Evolutionary conservation across 2,113 vertebrate genomes (phyloP).

Genomic region (Charadrius vociferus): DNA sequence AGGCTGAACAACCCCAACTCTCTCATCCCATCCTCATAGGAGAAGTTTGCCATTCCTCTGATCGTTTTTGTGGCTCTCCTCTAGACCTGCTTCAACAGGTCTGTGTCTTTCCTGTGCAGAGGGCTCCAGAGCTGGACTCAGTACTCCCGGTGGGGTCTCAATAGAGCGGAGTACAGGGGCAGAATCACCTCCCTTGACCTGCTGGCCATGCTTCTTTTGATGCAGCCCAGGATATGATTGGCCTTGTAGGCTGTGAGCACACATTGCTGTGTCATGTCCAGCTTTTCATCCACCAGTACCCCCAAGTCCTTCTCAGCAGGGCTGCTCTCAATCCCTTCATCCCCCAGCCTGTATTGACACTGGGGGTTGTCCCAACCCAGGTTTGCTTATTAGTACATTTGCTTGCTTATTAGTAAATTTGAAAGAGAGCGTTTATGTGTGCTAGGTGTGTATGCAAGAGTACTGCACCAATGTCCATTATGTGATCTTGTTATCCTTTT

Average conservation of each 20-base stretch:
- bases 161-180: rapidly evolving
- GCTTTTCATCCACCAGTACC: neutral
- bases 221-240: rapidly evolving
- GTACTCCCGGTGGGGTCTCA: neutral
- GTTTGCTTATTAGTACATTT: neutral
- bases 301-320: neutral
- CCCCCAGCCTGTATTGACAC: neutral
- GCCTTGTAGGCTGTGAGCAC: rapidly evolving
- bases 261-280: neutral
- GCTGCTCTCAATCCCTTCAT: neutral
- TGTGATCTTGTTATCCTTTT: neutral
- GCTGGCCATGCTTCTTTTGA: rapidly evolving
- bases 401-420: neutral
- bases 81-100: rapidly evolving
- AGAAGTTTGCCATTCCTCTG: rapidly evolving
- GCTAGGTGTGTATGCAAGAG: neutral
- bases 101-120: neutral
- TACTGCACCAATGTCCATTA: neutral
- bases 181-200: rapidly evolving
- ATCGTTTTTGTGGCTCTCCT: rapidly evolving
- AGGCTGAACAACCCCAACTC: neutral
- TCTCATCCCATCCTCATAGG: neutral
- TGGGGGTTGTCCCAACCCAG: rapidly evolving
- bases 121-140: neutral
- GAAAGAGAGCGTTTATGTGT: neutral